Percentiles rank a stretch among this genome's conserved stretches.
phyloP scores from a whole-genome alignment of 1,140 invertebrate species.

The Pseudomyrmex pallidus region DNA sequence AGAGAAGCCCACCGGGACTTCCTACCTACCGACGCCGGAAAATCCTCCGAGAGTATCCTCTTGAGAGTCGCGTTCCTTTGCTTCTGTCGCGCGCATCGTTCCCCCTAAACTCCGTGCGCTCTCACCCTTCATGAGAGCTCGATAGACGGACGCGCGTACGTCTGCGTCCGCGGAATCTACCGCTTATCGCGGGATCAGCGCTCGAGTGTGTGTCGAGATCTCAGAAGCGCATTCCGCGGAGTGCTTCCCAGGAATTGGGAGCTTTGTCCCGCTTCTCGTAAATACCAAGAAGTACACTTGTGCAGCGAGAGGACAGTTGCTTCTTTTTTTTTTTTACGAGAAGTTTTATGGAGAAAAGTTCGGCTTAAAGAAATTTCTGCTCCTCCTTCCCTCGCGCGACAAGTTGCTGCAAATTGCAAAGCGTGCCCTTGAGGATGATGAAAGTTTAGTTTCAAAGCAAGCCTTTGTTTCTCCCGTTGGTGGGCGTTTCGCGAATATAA shows the following conservation, averaged over 20 bases:
- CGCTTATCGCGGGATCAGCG: slow-evolving; percentile 26
- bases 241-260: slow-evolving; percentile 18
- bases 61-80: slow-evolving; percentile 63
- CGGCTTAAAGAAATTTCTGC: slow-evolving; percentile 44
- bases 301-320: slow-evolving; percentile 7
- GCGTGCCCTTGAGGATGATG: slow-evolving; percentile 58
- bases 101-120: slow-evolving; percentile 1
- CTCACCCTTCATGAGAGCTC: neutral
- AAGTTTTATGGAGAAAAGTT: slow-evolving; percentile 53
- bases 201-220: slow-evolving; percentile 7
- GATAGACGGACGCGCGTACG: neutral
- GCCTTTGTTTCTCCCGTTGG: slow-evolving; percentile 44
- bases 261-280: slow-evolving; percentile 1
- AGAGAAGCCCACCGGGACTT: slow-evolving; percentile 80
- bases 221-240: slow-evolving; percentile 16
- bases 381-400: slow-evolving; percentile 7
- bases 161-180: slow-evolving; percentile 17
- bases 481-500: slow-evolving; percentile 44
- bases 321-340: slow-evolving; percentile 6
- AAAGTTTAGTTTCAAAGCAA: slow-evolving; percentile 57
- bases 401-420: slow-evolving; percentile 58
- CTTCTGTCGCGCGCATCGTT: neutral
- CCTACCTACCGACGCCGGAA: slow-evolving; percentile 76
- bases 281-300: neutral
- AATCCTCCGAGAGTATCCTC: slow-evolving; percentile 77